Base-by-base conservation (phyloP, 2,113 vertebrate species). In the Sceloporus undulatus region DNA sequence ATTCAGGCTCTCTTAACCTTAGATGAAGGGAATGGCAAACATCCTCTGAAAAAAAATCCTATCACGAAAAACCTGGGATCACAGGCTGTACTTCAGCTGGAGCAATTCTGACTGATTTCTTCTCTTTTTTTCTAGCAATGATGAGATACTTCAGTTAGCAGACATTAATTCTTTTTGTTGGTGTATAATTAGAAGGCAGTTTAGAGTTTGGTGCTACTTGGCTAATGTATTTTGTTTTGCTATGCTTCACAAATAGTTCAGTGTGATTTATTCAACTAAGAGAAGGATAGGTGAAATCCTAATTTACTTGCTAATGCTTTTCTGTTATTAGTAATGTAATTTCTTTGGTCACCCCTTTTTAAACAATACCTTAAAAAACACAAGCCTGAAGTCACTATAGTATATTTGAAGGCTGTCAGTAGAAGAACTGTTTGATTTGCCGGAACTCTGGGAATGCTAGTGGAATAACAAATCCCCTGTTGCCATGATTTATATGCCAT, bases 141-240 rank as follows among this genome's bases (percentile, higher is more conserved):
- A 11, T 77, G 84, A 85, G 56, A 80, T 82, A 86, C 25, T 88
- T 85, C 88, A 62, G 42, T 16, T 82, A 70, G 78, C 75, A 74
- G 89, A 65, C 5, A 73, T n/a, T 90, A 85, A 68, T 81, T 74
- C 77, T 93, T 93, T 92, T 34, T 83, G 1, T 62, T 90, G 74
- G 68, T 91, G 38, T 54, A 59, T 68, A 86, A 42, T 90, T 86
- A 87, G 65, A 84, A 86, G 21, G 74, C 78, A 92, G 77, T 79
- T 42, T 54, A 56, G 48, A 29, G 42, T 40, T 71, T 54, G 54
- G 78, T 3, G 68, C 66, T 85, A 76, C 52, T 42, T 91, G 48
- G 9, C 54, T 65, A 40, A 25, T 4, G 85, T 86, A 70, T 16
- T 87, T 71, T 21, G 9, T 87, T 90, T 92, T 86, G 11, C 74